phyloP scores from a whole-genome alignment of 2,888 invertebrate genomes.

The Neoaliturus tenellus region DNA sequence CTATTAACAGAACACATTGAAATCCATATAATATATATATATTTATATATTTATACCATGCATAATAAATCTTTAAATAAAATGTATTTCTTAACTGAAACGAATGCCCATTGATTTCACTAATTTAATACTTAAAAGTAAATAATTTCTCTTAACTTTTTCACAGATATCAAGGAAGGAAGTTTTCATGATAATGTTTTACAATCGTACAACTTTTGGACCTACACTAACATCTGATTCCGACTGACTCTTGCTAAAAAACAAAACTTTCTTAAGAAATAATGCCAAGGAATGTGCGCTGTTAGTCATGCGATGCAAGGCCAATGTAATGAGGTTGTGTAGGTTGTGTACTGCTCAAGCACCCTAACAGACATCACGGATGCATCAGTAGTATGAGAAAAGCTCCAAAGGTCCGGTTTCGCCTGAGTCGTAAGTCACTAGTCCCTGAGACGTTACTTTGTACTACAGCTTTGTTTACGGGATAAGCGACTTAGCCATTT shows the following conservation, averaged over 20 bases:
- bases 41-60: constrained; percentile 55
- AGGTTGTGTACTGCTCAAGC: constrained; percentile 3
- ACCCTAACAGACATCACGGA: constrained; percentile 24
- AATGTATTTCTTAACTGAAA: constrained; percentile 55
- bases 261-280: constrained; percentile 7
- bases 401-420: constrained; percentile 37
- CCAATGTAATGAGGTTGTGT: constrained; percentile 1
- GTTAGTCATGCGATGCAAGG: constrained; percentile 34
- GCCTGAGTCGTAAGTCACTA: constrained; percentile 36
- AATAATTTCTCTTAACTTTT: constrained; percentile 55
- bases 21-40: constrained; percentile 51
- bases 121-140: constrained; percentile 55
- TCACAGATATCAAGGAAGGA: constrained; percentile 48
- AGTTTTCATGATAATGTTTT: constrained; percentile 4
- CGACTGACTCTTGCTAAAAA: constrained; percentile 32
- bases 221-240: constrained; percentile 36
- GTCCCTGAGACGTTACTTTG: constrained; percentile 47
- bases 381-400: constrained; percentile 25
- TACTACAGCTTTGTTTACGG: constrained; percentile 28
- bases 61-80: constrained; percentile 57
- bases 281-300: constrained; percentile 35
- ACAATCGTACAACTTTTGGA: constrained; percentile 48
- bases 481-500: constrained; percentile 25
- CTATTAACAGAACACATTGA: constrained; percentile 53
- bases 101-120: constrained; percentile 58